Conservation (phyloP, 2,888 invertebrate species). For the Leptinotarsa juncta region DNA sequence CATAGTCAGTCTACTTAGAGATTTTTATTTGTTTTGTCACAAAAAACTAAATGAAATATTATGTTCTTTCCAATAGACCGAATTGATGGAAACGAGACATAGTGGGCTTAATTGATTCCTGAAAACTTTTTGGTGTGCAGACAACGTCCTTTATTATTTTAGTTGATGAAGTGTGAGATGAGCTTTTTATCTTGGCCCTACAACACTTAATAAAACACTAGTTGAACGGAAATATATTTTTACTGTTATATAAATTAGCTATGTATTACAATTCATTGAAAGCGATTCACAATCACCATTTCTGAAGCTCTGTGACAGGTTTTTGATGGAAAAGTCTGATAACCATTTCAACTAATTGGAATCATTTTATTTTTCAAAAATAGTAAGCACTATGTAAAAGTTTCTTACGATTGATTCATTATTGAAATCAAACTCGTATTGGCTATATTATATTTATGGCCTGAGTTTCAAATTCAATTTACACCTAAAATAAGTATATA, state of each 20-base stretch:
- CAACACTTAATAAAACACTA: background rate
- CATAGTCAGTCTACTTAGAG: slow-evolving; percentile 57
- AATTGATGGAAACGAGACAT: slow-evolving; percentile 24
- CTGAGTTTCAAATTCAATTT: too few relatives aligned
- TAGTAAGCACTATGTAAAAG: too few relatives aligned
- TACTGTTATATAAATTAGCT: background rate
- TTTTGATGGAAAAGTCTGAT: too few relatives aligned
- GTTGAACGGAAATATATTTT: background rate
- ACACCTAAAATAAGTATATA: too few relatives aligned
- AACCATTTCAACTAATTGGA: too few relatives aligned
- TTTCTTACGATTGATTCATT: too few relatives aligned
- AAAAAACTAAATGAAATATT: slow-evolving; percentile 60
- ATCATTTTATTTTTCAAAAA: too few relatives aligned
- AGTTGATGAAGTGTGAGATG: slow-evolving; percentile 38
- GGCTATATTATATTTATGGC: too few relatives aligned
- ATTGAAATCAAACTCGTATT: too few relatives aligned
- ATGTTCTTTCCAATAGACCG: slow-evolving; percentile 48
- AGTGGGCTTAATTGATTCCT: slow-evolving; percentile 39
- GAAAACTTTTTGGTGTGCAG: slow-evolving; percentile 28
- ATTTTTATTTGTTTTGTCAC: slow-evolving; percentile 55
- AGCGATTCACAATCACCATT: background rate
- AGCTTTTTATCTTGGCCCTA: slow-evolving; percentile 12
- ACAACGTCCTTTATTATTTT: slow-evolving; percentile 34
- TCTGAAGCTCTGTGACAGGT: too few relatives aligned
- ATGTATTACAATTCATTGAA: background rate